Evolutionary conservation across 2,797 vertebrate genomes (phyloP).

Genomic region (Chromis chromis): DNA sequence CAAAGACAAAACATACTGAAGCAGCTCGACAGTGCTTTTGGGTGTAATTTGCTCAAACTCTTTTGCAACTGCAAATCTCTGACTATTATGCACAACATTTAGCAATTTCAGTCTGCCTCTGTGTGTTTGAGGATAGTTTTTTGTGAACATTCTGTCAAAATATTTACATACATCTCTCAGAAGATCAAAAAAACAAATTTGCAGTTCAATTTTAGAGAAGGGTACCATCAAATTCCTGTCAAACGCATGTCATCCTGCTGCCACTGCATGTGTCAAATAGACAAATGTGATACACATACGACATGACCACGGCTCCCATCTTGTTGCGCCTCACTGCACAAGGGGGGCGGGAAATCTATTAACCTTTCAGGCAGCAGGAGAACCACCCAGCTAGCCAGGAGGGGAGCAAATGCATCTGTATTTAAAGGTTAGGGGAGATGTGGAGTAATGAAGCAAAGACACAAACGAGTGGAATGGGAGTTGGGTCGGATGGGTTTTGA

Average conservation of each 20-base stretch:
- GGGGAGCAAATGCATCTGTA: conserved; percentile 66
- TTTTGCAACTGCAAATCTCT: conserved; percentile 9
- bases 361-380: conserved; percentile 82
- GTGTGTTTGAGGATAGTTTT: not conserved
- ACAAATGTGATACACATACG: conserved; percentile 34
- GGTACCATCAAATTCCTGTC: conserved; percentile 23
- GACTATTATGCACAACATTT: not conserved
- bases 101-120: not conserved
- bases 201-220: conserved; percentile 21
- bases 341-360: conserved; percentile 79
- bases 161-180: not conserved
- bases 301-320: conserved; percentile 45
- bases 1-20: conserved; percentile 27
- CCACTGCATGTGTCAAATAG: conserved; percentile 13
- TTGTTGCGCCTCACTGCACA: conserved; percentile 52
- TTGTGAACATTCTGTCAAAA: conserved; percentile 3
- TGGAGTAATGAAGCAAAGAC: conserved; percentile 58
- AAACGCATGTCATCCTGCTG: not conserved
- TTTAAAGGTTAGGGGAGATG: conserved; percentile 79
- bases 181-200: not conserved
- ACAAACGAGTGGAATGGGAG: not conserved
- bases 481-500: not conserved
- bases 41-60: conserved; percentile 11
- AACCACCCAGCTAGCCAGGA: conserved; percentile 54
- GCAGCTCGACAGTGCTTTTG: conserved; percentile 31